These are phyloP conservation scores for Drosophila percnosoma DNA, from an alignment of 2,888 invertebrate species.

Conservation along the genomic window DNA sequence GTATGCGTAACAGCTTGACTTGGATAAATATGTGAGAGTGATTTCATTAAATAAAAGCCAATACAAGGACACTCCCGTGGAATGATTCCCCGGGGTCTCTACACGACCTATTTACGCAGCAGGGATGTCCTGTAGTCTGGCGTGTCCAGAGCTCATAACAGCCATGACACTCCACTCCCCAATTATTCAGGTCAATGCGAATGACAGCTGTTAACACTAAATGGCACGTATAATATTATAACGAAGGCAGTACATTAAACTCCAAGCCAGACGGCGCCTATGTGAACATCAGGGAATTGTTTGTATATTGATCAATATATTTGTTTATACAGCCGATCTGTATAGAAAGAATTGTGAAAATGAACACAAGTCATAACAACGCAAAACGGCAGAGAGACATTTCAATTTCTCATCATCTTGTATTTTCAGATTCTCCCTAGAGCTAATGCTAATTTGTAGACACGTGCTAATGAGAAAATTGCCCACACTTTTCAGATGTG, in stretches of 20 bases:
- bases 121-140: constrained; percentile 10
- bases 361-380: constrained; percentile 9
- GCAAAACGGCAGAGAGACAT: neutral
- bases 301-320: neutral
- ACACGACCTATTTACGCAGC: constrained; percentile 9
- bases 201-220: constrained; percentile 25
- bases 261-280: constrained; percentile 10
- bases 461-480: constrained; percentile 41
- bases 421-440: neutral
- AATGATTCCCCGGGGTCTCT: constrained; percentile 27
- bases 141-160: constrained; percentile 16
- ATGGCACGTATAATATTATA: constrained; percentile 23
- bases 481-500: constrained; percentile 10
- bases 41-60: constrained; percentile 31
- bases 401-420: neutral
- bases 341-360: constrained; percentile 4
- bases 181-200: constrained; percentile 44
- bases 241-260: neutral
- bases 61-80: constrained; percentile 1
- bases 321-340: constrained; percentile 11
- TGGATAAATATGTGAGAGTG: neutral
- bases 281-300: neutral
- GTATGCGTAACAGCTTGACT: constrained; percentile 1
- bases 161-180: constrained; percentile 1
- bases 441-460: neutral